Percentiles rank a stretch among this genome's conserved stretches.
These are phyloP conservation scores for Copidosoma aretas DNA, from an alignment of 2,888 invertebrate genomes.

Conservation along the genomic window DNA sequence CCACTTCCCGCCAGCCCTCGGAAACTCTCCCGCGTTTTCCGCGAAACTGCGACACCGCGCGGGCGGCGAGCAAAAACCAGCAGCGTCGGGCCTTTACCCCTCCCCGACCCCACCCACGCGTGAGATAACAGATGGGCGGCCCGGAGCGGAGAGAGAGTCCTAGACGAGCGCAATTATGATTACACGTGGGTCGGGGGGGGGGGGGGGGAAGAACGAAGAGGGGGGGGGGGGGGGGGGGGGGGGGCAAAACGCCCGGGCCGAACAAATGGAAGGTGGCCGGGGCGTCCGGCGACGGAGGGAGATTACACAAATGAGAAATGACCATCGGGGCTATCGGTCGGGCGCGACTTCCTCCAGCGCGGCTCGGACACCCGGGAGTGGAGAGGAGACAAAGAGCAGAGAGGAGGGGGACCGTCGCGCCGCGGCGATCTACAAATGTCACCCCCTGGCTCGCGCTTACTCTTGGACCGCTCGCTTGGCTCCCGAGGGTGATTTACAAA, in stretches of 20 bases:
- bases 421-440: conserved; percentile 39
- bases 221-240: conserved; percentile 5
- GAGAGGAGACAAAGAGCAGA: not conserved
- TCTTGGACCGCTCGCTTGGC: not conserved
- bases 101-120: not conserved
- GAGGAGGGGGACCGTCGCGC: conserved; percentile 12
- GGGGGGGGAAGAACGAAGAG: conserved; percentile 44
- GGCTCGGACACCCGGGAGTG: conserved; percentile 12
- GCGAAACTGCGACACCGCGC: too few species aligned
- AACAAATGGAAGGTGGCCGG: conserved; percentile 51
- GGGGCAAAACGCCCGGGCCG: conserved; percentile 25
- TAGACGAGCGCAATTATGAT: conserved; percentile 55
- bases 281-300: conserved; percentile 44
- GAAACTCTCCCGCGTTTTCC: too few species aligned
- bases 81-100: too few species aligned
- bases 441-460: not conserved
- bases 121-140: not conserved
- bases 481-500: conserved; percentile 32
- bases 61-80: too few species aligned
- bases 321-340: conserved; percentile 55
- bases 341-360: conserved; percentile 26
- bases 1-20: too few species aligned
- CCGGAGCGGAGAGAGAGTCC: conserved; percentile 23
- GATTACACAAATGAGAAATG: conserved; percentile 63
- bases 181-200: conserved; percentile 40